Percentiles rank a stretch among this genome's conserved stretches.
phyloP scores from a whole-genome alignment of 1,140 invertebrate genomes.

The Harpegnathos saltator region DNA sequence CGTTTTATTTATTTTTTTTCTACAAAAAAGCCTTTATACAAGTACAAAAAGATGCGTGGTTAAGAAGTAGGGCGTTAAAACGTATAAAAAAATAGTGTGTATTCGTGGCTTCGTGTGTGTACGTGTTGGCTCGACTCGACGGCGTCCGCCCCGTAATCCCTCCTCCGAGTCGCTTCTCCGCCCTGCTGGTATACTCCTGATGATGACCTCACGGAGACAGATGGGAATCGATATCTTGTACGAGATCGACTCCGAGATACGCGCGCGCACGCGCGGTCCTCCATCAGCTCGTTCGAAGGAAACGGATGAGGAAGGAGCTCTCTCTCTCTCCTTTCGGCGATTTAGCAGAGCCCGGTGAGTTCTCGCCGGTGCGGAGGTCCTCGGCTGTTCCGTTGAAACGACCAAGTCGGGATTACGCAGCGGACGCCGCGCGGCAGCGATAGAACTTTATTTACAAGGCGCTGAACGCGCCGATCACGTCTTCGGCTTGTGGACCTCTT shows the following conservation, averaged over 20 bases:
- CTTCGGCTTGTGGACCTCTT: constrained; percentile 70
- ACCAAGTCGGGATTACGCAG: constrained; percentile 26
- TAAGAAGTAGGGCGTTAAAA: constrained; percentile 78
- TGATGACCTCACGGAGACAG: background rate
- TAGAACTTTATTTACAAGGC: constrained; percentile 78
- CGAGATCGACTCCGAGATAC: background rate
- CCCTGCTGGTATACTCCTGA: background rate
- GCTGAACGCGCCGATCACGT: constrained; percentile 78
- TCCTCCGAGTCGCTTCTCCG: too few species aligned
- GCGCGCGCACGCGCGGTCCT: too few species aligned
- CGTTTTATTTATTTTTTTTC: constrained; percentile 84
- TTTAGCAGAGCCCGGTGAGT: too few species aligned
- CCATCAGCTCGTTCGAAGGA: background rate
- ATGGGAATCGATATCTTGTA: too few species aligned
- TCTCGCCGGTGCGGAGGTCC: background rate
- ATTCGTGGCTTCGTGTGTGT: constrained; percentile 61
- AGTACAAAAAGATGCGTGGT: constrained; percentile 84
- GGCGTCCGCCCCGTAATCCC: constrained; percentile 59
- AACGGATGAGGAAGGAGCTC: background rate
- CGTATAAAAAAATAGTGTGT: constrained; percentile 81
- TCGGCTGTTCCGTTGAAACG: background rate
- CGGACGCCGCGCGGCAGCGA: constrained; percentile 57
- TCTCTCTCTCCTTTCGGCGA: too few species aligned
- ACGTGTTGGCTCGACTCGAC: constrained; percentile 41
- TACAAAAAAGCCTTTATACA: constrained; percentile 86